phyloP scores from a whole-genome alignment of 2,113 vertebrate species.

The Cercopithecus mona region DNA sequence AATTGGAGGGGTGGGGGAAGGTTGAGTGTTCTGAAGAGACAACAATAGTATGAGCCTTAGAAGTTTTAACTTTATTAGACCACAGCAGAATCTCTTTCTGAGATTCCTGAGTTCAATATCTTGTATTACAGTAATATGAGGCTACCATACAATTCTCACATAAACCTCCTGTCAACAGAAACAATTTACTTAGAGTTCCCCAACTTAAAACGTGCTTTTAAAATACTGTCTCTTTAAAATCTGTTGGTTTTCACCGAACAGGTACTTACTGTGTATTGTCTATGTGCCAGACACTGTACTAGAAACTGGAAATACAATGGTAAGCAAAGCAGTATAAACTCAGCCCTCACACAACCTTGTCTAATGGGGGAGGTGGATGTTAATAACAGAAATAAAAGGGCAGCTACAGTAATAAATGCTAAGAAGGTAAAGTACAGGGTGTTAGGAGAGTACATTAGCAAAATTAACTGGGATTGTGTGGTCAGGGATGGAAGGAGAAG shows the following conservation, averaged over 20 bases:
- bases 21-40: not conserved
- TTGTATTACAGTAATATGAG: not conserved
- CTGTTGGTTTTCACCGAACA: not conserved
- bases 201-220: slow-evolving; percentile 15
- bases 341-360: not conserved
- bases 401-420: not conserved
- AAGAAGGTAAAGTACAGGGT: not conserved
- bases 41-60: not conserved
- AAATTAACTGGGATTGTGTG: not conserved
- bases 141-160: not conserved
- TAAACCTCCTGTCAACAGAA: not conserved
- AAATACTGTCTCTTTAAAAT: not conserved
- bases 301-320: not conserved
- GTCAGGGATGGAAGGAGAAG: not conserved
- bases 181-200: not conserved
- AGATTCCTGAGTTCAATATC: not conserved
- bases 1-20: not conserved
- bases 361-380: not conserved
- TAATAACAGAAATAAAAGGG: not conserved
- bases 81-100: not conserved
- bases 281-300: not conserved
- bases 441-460: not conserved
- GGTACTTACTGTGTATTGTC: not conserved
- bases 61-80: not conserved
- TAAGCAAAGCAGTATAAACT: not conserved